Evolutionary conservation across 2,888 invertebrate genomes (phyloP), one percentile per base, ranked within the genome.

Genomic region (Nematopogon swammerdamellus): DNA sequence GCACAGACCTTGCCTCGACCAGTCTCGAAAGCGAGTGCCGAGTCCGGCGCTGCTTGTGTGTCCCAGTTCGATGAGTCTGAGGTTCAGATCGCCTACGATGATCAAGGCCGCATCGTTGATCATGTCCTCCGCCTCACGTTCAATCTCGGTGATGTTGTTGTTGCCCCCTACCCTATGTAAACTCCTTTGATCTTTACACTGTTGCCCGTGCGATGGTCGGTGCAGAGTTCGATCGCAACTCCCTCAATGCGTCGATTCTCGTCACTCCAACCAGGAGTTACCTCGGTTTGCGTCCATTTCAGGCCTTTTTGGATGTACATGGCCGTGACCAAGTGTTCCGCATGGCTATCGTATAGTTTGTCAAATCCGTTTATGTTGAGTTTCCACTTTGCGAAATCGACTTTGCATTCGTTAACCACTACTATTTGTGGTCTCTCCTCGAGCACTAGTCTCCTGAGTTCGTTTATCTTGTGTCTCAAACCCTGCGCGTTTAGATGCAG

Each of bases 291-390:
- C 20, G 25, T 48, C 46, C 50, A 50, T 19, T 45, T 44, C 19
- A 50, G 44, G 19, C 45, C 50, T 42, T 25, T 20, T 44, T 45
- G 45, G 36, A 50, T 19, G 45, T 50, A 50, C 47, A 50, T 47
- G n/a, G 36, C 50, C 19, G 47, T 50, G 18, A 30, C 44, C 19
- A 47, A 44, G n/a, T 50, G 50, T 5, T 47, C 16, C 10, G 44
- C 19, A 16, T 44, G 47, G 16, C 44, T 44, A 36, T 50, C 20
- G 10, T 14, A 19, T 16, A 48, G 42, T 14, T 42, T 36, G 18
- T 47, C 47, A 42, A 18, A 47, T 18, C 18, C 18, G 18, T 14
- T 17, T 1, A 48, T 18, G 16, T 48, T 48, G 14, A 43, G n/a
- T 17, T 43, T 36, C n/a, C 14, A 29, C 29, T 44, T 47, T n/a